phyloP scores from a whole-genome alignment of 2,113 vertebrate genomes.

The Alosa alosa region DNA sequence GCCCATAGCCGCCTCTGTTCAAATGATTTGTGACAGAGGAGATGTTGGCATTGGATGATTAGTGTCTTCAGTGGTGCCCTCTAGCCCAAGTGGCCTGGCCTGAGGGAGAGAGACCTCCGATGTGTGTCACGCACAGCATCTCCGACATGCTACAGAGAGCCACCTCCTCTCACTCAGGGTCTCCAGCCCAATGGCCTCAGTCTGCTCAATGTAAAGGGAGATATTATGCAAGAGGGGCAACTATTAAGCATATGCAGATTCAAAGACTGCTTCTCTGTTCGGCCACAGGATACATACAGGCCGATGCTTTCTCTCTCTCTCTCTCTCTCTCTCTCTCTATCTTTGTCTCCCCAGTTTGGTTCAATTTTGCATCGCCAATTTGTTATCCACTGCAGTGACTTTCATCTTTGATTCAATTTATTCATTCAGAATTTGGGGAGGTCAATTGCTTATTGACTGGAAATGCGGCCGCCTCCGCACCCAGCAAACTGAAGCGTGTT shows the following conservation, averaged over 20 bases:
- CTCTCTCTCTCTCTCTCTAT: no score
- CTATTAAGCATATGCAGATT: not conserved
- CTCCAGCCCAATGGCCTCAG: not conserved
- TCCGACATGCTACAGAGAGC: not conserved
- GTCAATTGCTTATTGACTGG: constrained; percentile 36
- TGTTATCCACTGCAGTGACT: constrained; percentile 24
- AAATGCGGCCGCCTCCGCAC: constrained; percentile 22
- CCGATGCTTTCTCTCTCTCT: no score
- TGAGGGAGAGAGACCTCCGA: not conserved
- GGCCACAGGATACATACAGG: not conserved
- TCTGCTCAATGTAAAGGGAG: not conserved
- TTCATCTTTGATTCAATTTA: constrained; percentile 27
- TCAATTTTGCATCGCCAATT: constrained; percentile 28
- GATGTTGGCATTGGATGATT: not conserved
- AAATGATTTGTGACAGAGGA: not conserved
- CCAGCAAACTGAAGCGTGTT: not conserved
- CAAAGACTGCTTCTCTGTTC: not conserved
- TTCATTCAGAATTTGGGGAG: constrained; percentile 27
- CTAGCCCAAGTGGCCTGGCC: not conserved
- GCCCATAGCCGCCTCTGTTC: no score
- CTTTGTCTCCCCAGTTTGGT: not conserved
- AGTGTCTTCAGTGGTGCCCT: not conserved
- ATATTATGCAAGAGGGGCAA: not conserved
- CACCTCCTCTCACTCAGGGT: not conserved
- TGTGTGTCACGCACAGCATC: not conserved